Percentiles rank a stretch among this genome's conserved stretches.
Evolutionary conservation across 2,888 invertebrate species (phyloP).

Genomic region (Uloborus plumipes): DNA sequence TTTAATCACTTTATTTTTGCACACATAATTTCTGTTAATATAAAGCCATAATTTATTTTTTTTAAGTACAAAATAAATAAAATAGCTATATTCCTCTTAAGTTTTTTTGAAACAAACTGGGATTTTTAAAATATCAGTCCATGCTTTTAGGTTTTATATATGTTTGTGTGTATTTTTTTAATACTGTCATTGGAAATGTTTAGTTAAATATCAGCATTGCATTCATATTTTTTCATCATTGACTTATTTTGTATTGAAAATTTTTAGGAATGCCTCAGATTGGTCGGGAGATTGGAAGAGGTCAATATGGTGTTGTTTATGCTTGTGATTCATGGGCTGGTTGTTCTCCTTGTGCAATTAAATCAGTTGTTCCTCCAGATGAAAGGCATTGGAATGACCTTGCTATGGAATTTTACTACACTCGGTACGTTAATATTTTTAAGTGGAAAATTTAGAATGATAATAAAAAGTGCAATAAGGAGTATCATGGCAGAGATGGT

Average conservation of each 20-base stretch:
- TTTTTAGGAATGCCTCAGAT: constrained; percentile 72
- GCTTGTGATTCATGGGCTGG: constrained; percentile 83
- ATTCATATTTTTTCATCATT: neutral
- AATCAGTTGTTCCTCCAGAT: constrained; percentile 89
- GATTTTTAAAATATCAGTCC: too few species aligned
- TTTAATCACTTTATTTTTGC: too few species aligned
- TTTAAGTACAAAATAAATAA: too few species aligned
- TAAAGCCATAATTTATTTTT: too few species aligned
- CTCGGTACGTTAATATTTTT: constrained; percentile 75
- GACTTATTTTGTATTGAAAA: neutral
- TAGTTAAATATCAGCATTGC: neutral
- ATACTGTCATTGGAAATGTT: too few species aligned
- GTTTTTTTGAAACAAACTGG: too few species aligned
- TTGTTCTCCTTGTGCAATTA: constrained; percentile 83
- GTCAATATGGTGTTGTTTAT: constrained; percentile 92
- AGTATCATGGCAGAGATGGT: too few species aligned
- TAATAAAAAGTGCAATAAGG: neutral
- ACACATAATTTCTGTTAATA: too few species aligned
- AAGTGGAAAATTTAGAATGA: neutral
- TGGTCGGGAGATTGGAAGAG: constrained; percentile 77
- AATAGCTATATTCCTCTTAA: too few species aligned
- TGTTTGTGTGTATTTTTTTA: too few species aligned
- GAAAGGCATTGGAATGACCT: constrained; percentile 90
- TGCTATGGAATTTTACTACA: constrained; percentile 92
- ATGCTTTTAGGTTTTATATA: too few species aligned